Base-by-base conservation (phyloP, 2,888 invertebrate species). In the Nomada lathburiana region DNA sequence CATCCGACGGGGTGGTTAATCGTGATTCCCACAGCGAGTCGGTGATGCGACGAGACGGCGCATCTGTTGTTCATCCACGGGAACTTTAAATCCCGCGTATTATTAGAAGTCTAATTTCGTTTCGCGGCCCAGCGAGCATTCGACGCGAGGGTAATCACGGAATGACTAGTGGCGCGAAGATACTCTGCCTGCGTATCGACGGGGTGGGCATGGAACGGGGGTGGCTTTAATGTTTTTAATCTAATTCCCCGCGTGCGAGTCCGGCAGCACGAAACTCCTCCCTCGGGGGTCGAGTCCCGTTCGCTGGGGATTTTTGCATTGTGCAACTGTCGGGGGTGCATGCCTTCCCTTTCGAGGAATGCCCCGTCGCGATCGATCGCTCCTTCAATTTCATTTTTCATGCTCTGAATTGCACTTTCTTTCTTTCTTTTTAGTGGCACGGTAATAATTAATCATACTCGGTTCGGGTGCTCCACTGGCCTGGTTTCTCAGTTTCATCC, bases 171-270 rank as follows among this genome's bases (percentile, higher is more conserved):
- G 81, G 75, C 75, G 74, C 77, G 53, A 64, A 62, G 71, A 74
- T 72, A 76, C 76, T 42, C 65, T 47, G 63, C 63, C 36, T 23
- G 18, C 36, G 23, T 18, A 18, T 16, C 44, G 29, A 60, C 69
- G 82, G 16, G 59, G 16, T n/a, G 11, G 29, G 2, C 23, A 18
- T 26, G 55, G 77, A 11, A 7, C 57, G 57, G 83, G 89, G 85
- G 81, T 76, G 84, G 88, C 79, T 90, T 90, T 89, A 90, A 90
- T 90, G 88, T 91, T 90, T 90, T 89, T 89, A 89, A 90, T 91
- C 89, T 84, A 87, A 91, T 89, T 89, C 90, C 85, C 86, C 74
- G 84, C 83, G 84, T 78, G 76, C 82, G 70, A 79, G 80, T 70
- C 79, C 82, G 20, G 88, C 84, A 42, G 88, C 78, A 80, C 67